Evolutionary conservation across 2,888 invertebrate genomes (phyloP), one percentile per base, ranked within the genome.

Genomic region (Agrilus cyanescens): DNA sequence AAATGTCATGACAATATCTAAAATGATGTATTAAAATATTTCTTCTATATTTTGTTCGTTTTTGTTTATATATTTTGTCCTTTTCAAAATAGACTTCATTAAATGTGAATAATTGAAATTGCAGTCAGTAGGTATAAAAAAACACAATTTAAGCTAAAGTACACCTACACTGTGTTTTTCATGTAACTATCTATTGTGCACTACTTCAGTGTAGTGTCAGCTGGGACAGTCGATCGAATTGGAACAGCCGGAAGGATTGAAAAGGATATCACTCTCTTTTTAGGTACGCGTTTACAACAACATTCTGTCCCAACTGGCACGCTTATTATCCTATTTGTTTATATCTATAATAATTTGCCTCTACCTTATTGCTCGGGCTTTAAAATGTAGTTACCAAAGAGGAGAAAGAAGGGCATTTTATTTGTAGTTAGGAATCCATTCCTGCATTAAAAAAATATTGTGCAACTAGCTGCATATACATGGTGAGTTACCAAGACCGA

Each of bases 221-320:
- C 62, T 66, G 67, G 67, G 67, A 66, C 66, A 65, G 63, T 57
- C 56, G 63, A 63, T 63, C 63, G 57, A 50, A 52, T 40, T 32
- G 18, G 32, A 38, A 35, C 31, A 31, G 32, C 44, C 38, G 40
- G 34, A 31, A 14, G 37, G 37, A 33, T 31, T 30, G n/a, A 44
- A 14, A 32, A 35, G 35, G 33, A 41, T 29, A 35, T 34, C 58
- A 57, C 58, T 57, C 55, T 60, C 52, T 54, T 55, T 56, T 37
- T 60, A 60, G 60, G 61, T 60, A 60, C 56, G 57, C 57, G 57
- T 50, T 37, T 46, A 48, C 51, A 52, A 57, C 54, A 57, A 59
- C 54, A 52, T 54, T 63, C 67, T 70, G 70, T 72, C 71, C 72
- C 72, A 70, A 72, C 71, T 73, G 72, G 73, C 72, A 72, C 72